Conservation (phyloP, 1,140 invertebrate genomes). For the Chelonus insularis region DNA sequence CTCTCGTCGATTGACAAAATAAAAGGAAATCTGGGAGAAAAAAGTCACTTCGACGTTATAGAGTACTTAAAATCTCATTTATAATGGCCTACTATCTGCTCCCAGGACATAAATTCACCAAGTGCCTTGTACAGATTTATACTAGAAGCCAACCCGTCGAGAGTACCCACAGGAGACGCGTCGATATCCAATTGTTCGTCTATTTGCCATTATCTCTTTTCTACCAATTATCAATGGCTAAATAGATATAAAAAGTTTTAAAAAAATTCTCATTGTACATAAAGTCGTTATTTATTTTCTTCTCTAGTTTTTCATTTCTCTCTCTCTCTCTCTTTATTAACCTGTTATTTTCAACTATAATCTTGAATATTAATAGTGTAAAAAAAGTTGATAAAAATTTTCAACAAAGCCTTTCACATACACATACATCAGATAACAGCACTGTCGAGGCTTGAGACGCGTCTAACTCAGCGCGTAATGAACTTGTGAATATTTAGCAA, state of each 20-base stretch:
- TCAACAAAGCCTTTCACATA: too few relatives aligned
- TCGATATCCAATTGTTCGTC: constrained; percentile 21
- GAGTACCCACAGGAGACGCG: constrained; percentile 5
- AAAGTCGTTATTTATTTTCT: too few relatives aligned
- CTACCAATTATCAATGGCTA: neutral
- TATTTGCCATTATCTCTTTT: constrained; percentile 10
- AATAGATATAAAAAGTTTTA: too few relatives aligned
- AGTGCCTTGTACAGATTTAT: constrained; percentile 31
- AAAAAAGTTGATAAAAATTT: too few relatives aligned
- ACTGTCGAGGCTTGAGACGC: constrained; percentile 16
- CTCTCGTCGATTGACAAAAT: constrained; percentile 28
- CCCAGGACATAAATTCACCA: constrained; percentile 48
- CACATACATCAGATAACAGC: neutral
- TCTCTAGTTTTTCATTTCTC: too few relatives aligned
- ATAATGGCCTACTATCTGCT: constrained; percentile 46
- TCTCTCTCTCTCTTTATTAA: too few relatives aligned
- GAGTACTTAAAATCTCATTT: constrained; percentile 55
- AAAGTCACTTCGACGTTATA: constrained; percentile 19
- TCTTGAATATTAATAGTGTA: too few relatives aligned
- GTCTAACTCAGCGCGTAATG: constrained; percentile 54
- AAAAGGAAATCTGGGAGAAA: constrained; percentile 23
- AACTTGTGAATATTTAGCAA: constrained; percentile 60
- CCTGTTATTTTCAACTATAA: too few relatives aligned
- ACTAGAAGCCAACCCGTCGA: constrained; percentile 22
- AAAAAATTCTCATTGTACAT: too few relatives aligned